Conservation (phyloP, 2,113 vertebrate species). For the Neolamprologus brichardi region DNA sequence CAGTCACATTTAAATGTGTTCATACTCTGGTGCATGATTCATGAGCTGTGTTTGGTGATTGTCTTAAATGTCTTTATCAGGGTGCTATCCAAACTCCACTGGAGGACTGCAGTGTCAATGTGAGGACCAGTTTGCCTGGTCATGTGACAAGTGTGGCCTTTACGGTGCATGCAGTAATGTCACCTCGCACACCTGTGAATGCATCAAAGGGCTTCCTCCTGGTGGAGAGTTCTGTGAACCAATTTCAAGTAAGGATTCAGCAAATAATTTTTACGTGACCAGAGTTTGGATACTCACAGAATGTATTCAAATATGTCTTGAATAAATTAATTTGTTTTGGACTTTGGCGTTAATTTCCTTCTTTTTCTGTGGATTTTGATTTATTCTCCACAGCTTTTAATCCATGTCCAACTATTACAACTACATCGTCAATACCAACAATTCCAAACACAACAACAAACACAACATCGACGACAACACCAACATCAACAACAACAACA, state of each 20-base stretch:
- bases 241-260: fast-evolving
- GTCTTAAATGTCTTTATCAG: fast-evolving
- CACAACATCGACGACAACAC: fast-evolving
- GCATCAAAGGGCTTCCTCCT: no score
- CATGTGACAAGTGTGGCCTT: no score
- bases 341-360: background rate
- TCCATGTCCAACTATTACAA: background rate
- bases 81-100: no score
- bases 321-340: background rate
- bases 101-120: no score
- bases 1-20: no score
- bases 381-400: background rate
- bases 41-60: no score
- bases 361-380: fast-evolving
- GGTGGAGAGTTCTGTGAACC: background rate
- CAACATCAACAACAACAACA: no score
- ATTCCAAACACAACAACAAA: background rate
- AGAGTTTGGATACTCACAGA: background rate
- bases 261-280: background rate
- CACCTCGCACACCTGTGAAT: fast-evolving
- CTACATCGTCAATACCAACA: background rate
- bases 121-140: no score
- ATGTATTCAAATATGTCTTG: background rate
- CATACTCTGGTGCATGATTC: no score
- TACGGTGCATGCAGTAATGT: no score